Evolutionary conservation across 2,113 vertebrate genomes (phyloP).

Genomic region (Pampusana beccarii): DNA sequence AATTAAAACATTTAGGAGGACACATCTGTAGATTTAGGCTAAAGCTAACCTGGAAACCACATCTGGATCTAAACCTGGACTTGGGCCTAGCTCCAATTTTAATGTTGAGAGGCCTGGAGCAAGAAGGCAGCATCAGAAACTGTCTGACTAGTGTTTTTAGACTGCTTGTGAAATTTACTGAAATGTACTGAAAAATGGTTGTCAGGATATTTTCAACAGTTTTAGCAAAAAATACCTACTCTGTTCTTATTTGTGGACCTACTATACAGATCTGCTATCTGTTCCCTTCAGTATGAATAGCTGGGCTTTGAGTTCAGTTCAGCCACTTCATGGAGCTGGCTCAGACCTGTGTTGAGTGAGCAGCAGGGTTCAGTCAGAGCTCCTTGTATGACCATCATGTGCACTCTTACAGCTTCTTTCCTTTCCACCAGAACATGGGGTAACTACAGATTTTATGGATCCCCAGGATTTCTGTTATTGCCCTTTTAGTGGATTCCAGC

Average conservation of each 20-base stretch:
- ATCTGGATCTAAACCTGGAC: not conserved
- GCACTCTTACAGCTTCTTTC: not conserved
- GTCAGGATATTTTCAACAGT: not conserved
- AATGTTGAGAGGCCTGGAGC: not conserved
- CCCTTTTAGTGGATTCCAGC: not conserved
- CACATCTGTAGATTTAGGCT: not conserved
- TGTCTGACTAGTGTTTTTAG: not conserved
- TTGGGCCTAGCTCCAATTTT: not conserved
- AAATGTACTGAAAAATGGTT: not conserved
- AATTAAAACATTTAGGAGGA: not conserved
- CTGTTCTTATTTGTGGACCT: not conserved
- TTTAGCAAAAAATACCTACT: not conserved
- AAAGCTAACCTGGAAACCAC: not conserved
- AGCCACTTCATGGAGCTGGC: not conserved
- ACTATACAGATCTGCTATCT: not conserved
- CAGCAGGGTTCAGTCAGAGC: not conserved
- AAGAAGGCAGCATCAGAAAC: not conserved
- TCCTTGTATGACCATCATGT: not conserved
- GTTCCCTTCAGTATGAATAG: not conserved
- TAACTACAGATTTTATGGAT: not conserved
- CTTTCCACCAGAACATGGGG: not conserved
- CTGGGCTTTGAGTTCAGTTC: not conserved
- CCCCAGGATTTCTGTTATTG: not conserved
- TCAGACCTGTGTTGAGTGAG: not conserved
- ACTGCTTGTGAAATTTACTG: not conserved